These are phyloP conservation scores for Drosophila athabasca DNA, from an alignment of 1,140 invertebrate species.

Conservation along the genomic window DNA sequence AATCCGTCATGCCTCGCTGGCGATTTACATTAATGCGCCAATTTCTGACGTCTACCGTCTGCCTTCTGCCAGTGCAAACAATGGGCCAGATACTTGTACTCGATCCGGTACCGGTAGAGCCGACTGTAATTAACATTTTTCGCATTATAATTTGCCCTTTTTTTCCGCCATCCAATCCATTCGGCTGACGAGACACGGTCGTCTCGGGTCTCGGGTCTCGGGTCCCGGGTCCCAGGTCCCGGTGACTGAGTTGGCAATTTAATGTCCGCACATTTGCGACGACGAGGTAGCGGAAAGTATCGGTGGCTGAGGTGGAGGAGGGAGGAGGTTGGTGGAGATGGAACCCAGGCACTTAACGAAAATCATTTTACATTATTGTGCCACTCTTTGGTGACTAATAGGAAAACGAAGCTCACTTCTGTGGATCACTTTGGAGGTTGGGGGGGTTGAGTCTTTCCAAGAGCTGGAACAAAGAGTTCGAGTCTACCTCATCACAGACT, in stretches of 20 bases:
- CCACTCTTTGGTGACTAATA: slow-evolving; percentile 56
- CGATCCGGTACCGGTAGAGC: slow-evolving; percentile 33
- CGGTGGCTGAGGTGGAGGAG: background rate
- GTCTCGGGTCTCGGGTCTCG: too few species aligned
- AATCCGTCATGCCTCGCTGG: slow-evolving; percentile 71
- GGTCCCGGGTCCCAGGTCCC: too few species aligned
- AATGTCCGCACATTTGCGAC: slow-evolving; percentile 68
- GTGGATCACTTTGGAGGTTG: background rate
- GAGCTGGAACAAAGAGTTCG: too few species aligned
- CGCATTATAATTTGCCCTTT: slow-evolving; percentile 76
- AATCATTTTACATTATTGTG: slow-evolving; percentile 43
- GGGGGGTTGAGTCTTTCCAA: too few species aligned
- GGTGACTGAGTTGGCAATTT: slow-evolving; percentile 51
- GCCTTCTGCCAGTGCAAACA: slow-evolving; percentile 29
- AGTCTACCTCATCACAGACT: too few species aligned
- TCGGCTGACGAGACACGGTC: slow-evolving; percentile 27
- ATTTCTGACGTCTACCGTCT: slow-evolving; percentile 37
- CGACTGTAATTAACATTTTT: slow-evolving; percentile 76
- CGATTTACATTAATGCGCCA: slow-evolving; percentile 72
- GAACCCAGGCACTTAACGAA: slow-evolving; percentile 24
- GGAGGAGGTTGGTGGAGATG: background rate
- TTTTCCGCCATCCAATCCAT: slow-evolving; percentile 60
- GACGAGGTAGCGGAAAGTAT: slow-evolving; percentile 27
- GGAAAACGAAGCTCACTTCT: slow-evolving; percentile 34
- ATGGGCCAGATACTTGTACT: slow-evolving; percentile 41